phyloP scores from a whole-genome alignment of 1,140 invertebrate genomes.

The Telenomus remus region DNA sequence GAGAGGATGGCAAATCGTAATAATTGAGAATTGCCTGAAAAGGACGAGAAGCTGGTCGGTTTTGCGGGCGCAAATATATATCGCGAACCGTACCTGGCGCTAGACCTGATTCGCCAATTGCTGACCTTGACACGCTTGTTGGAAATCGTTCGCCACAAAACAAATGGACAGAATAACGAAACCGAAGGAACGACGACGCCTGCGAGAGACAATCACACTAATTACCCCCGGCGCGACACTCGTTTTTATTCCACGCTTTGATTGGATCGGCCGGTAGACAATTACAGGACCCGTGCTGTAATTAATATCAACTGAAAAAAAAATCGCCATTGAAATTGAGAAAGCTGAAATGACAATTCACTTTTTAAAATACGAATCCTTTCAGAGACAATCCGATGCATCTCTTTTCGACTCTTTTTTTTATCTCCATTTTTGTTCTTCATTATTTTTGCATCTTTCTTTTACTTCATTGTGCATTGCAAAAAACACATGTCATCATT shows the following conservation, averaged over 20 bases:
- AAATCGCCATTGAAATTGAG: constrained; percentile 6
- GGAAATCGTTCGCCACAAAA: constrained; percentile 52
- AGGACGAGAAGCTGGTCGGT: constrained; percentile 22
- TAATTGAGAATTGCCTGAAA: constrained; percentile 48
- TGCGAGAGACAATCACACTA: constrained; percentile 28
- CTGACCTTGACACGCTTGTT: constrained; percentile 59
- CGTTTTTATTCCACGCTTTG: background rate
- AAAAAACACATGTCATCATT: too few species aligned
- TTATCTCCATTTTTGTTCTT: background rate
- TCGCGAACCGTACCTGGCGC: constrained; percentile 56
- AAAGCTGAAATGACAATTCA: constrained; percentile 35
- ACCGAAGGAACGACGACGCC: constrained; percentile 35
- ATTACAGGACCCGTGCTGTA: constrained; percentile 23
- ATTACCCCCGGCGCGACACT: constrained; percentile 21
- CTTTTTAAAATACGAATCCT: constrained; percentile 13
- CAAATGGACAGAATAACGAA: constrained; percentile 53
- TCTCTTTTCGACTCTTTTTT: background rate
- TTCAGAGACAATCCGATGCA: background rate
- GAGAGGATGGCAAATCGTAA: background rate
- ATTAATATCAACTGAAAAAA: constrained; percentile 28
- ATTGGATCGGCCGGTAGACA: constrained; percentile 12
- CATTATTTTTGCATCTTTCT: background rate
- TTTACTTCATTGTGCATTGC: too few species aligned
- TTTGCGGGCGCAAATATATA: constrained; percentile 44
- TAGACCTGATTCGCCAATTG: constrained; percentile 54